These are phyloP conservation scores for Danio aesculapii DNA, from an alignment of 2,797 vertebrate genomes.

Conservation along the genomic window DNA sequence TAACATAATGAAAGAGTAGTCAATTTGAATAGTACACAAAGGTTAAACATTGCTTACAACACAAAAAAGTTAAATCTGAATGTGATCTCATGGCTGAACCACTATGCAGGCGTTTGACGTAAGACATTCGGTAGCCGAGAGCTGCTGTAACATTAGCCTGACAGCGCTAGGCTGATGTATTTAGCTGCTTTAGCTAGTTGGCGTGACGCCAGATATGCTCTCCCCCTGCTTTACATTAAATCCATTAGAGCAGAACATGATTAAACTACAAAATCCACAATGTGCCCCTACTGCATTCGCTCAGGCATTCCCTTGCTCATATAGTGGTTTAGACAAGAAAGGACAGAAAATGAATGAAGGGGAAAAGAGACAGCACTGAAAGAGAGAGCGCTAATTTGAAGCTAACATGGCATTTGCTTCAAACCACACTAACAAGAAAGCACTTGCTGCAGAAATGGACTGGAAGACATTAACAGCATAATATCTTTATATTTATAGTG, in stretches of 20 bases:
- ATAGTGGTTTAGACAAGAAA: slow-evolving; percentile 10
- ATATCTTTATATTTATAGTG: too few relatives aligned
- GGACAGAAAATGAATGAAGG: slow-evolving; percentile 18
- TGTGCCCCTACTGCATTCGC: slow-evolving; percentile 6
- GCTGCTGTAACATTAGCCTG: slow-evolving; percentile 18
- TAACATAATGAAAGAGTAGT: too few relatives aligned
- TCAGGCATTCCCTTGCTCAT: slow-evolving; percentile 15
- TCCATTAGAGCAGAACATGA: slow-evolving; percentile 50
- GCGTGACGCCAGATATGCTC: slow-evolving; percentile 42
- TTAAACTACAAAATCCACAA: slow-evolving; percentile 54
- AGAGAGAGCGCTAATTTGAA: slow-evolving; percentile 3
- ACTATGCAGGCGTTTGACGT: not conserved
- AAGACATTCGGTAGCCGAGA: not conserved
- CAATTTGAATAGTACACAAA: too few relatives aligned
- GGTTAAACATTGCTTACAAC: too few relatives aligned
- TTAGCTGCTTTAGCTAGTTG: slow-evolving; percentile 37
- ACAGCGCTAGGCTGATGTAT: slow-evolving; percentile 20
- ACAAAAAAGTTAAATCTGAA: not conserved
- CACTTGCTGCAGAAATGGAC: not conserved
- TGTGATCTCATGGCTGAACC: not conserved
- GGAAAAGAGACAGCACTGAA: slow-evolving; percentile 2
- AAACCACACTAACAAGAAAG: not conserved
- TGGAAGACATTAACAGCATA: not conserved
- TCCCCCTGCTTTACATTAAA: slow-evolving; percentile 37
- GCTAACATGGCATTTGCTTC: not conserved